Conservation (phyloP, 2,797 vertebrate genomes). For the Girardinus metallicus region DNA sequence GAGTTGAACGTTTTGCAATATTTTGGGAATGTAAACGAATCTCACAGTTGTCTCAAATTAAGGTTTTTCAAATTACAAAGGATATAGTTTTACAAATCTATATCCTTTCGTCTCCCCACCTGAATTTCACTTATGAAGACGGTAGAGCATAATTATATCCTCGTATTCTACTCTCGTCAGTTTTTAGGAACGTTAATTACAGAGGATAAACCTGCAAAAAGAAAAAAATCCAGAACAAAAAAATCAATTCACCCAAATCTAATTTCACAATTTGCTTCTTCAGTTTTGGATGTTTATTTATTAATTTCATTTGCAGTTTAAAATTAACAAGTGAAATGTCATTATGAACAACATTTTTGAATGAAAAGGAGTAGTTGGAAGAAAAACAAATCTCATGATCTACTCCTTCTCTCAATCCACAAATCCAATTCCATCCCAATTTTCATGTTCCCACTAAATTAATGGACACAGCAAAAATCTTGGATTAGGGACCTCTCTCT, state of each 20-base stretch:
- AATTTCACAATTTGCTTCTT: background rate
- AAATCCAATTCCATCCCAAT: background rate
- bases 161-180: too few relatives aligned
- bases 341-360: too few relatives aligned
- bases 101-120: background rate
- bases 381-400: too few relatives aligned
- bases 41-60: background rate
- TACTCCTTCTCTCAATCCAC: too few relatives aligned
- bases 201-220: background rate
- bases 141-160: background rate
- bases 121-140: background rate
- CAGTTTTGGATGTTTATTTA: background rate
- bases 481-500: constrained; percentile 33
- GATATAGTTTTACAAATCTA: background rate
- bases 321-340: too few relatives aligned
- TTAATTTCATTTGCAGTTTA: too few relatives aligned
- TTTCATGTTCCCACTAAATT: background rate
- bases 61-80: background rate
- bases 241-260: background rate
- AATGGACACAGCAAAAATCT: background rate
- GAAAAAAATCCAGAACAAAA: background rate
- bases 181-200: background rate
- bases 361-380: too few relatives aligned
- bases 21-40: background rate
- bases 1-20: background rate